Evolutionary conservation across 2,113 vertebrate genomes (phyloP), one percentile per base, ranked within the genome.

Genomic region (Speoplatyrhinus poulsoni): DNA sequence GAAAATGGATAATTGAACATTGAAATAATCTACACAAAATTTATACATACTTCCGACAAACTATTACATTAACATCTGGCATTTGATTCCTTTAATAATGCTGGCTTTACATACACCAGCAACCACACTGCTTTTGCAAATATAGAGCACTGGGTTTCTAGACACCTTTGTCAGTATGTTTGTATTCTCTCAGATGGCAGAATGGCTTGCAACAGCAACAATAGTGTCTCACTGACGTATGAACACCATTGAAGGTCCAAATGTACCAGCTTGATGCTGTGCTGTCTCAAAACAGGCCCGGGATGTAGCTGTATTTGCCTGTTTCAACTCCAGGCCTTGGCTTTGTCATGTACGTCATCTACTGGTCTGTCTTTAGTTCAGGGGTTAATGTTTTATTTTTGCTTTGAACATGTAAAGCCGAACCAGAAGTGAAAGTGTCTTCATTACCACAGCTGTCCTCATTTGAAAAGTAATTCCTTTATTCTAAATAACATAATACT

Each of bases 141-240:
- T 1, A 41, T 5, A 41, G 36, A 76, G 66, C 50, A 41, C 72
- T 79, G 1, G 12, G 67, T 66, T 66, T 67, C 72, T 13, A 71
- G 69, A 79, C 69, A 60, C 76, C 82, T 89, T 80, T 58, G 61
- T 68, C 74, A 50, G 64, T 68, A 70, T 53, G 84, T 88, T 88
- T 87, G 69, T 75, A 41, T 78, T 77, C 70, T 86, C 84, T 86
- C 85, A 59, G 81, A 75, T 89, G 80, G 83, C 77, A 75, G 69
- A 77, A 73, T 3, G 62, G 83, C 67, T 73, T 54, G 69, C 64
- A 77, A 77, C 86, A 85, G 87, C 19, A 56, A 88, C 88, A 88
- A 86, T 84, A 70, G 76, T 19, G 69, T 19, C 19, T 19, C 19
- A 67, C 82, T 85, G 88, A 88, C 89, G 88, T 65, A 6, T 67